A percentile compares a stretch with the other conserved stretches of the same genome.
These are phyloP conservation scores for Recurvirostra avosetta DNA, from an alignment of 2,113 vertebrate species.

Conservation along the genomic window DNA sequence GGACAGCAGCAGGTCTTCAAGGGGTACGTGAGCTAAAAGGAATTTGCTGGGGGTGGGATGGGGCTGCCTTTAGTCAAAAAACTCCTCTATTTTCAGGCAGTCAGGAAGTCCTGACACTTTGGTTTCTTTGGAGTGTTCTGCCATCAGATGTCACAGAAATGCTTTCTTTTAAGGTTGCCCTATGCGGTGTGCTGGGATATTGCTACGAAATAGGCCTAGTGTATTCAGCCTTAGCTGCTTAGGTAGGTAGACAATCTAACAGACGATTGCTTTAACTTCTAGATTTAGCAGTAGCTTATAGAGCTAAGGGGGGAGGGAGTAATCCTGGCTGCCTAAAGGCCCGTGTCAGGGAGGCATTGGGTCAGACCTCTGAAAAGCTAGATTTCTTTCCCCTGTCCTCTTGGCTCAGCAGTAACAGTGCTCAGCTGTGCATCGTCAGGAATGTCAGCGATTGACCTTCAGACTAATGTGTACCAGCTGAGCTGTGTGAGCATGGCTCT, in stretches of 20 bases:
- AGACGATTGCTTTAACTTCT: background rate
- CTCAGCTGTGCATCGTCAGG: background rate
- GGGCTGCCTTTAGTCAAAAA: background rate
- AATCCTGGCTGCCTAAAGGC: background rate
- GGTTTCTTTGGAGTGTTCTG: background rate
- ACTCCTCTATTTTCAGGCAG: background rate
- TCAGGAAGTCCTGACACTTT: background rate
- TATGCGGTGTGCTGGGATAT: background rate
- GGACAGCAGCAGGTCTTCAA: constrained; percentile 96
- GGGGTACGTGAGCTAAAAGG: constrained; percentile 75
- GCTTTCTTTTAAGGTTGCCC: background rate
- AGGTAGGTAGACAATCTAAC: background rate
- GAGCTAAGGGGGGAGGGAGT: background rate
- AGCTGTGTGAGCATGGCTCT: background rate
- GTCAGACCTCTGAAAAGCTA: background rate
- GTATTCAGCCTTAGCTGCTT: background rate
- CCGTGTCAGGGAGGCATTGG: background rate
- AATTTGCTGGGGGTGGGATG: fast-evolving
- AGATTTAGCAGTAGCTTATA: background rate
- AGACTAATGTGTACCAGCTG: background rate
- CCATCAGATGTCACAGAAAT: background rate
- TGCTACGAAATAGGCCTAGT: background rate
- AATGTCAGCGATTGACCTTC: background rate
- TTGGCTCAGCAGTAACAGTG: background rate
- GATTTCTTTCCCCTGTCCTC: background rate